Conservation (phyloP, 2,113 vertebrate species). For the Calyptommatus sinebrachiatus region DNA sequence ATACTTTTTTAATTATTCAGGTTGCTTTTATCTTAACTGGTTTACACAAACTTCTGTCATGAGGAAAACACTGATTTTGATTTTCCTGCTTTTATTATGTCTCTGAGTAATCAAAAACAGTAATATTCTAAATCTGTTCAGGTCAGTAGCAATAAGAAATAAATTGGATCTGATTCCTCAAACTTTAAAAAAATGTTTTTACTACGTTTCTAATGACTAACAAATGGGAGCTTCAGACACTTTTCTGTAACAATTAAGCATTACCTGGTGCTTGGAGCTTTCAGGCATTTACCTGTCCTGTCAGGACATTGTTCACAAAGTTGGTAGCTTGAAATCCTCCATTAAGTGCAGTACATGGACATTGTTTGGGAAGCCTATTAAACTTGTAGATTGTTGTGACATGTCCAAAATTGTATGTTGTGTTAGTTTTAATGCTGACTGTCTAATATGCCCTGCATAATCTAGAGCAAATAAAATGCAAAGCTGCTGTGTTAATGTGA, state of each 20-base stretch:
- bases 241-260: not conserved
- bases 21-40: not conserved
- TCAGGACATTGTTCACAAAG: constrained; percentile 2
- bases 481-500: constrained; percentile 48
- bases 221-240: constrained; percentile 13
- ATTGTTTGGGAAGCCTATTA: constrained; percentile 59
- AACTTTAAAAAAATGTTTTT: not conserved
- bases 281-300: constrained; percentile 34
- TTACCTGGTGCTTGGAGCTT: constrained; percentile 2
- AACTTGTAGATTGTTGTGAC: constrained; percentile 47
- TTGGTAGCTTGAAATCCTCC: constrained; percentile 18
- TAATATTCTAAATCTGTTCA: not conserved
- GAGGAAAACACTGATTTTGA: not conserved
- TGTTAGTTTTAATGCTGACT: constrained; percentile 30
- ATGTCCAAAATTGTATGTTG: constrained; percentile 42
- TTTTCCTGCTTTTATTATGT: not conserved
- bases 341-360: constrained; percentile 21
- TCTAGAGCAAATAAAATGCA: constrained; percentile 56
- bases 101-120: not conserved
- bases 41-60: constrained; percentile 21
- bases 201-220: constrained; percentile 16
- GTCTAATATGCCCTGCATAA: constrained; percentile 46
- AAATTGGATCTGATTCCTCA: not conserved
- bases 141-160: not conserved
- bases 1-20: not conserved